Evolutionary conservation across 2,113 vertebrate genomes (phyloP), one percentile per base, ranked within the genome.

Genomic region (Larimichthys polyactis): DNA sequence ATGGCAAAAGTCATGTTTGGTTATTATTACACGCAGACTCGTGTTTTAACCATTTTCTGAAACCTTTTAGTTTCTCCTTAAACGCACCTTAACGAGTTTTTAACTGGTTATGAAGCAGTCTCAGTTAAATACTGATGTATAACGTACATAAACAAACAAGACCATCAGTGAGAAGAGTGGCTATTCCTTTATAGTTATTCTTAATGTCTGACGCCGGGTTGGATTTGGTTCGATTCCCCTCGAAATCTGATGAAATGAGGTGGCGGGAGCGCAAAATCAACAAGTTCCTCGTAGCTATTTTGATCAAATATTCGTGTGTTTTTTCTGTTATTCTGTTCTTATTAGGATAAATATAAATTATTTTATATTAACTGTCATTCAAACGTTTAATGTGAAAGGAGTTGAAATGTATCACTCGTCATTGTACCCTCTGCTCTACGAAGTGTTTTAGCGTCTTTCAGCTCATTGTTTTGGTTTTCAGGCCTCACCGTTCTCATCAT

Each of bases 1-100:
- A 69, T 52, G 63, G 29, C 32, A 52, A 59, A 62, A 75, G 59
- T 43, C 32, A 36, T 66, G 44, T 54, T 75, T 65, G 32, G 57
- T 58, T 62, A 40, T 78, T 68, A 51, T 78, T 59, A 49, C 43
- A 51, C 15, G 43, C 22, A 46, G 24, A 71, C 44, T 32, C 16
- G 57, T 65, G 71, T 36, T 75, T 59, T 70, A 70, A 68, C 64
- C 14, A 51, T 27, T 49, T 27, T 4, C 3, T 40, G n/a, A n/a
- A n/a, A n/a, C 8, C 10, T 15, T 43, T 49, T 9, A 9, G 12
- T 32, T 68, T 74, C 14, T 24, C 22, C 16, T 24, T 40, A 40
- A 40, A 40, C 7, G 9, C 36, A 40, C 36, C 2, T 6, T 40
- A 40, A 40, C 8, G 1, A 40, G 36, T 40, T 40, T 40, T 36